Evolutionary conservation across 64 coral and sea anemone genomes (phyloP), one percentile per base, ranked within the genome.

Genomic region (Porites australiensis): DNA sequence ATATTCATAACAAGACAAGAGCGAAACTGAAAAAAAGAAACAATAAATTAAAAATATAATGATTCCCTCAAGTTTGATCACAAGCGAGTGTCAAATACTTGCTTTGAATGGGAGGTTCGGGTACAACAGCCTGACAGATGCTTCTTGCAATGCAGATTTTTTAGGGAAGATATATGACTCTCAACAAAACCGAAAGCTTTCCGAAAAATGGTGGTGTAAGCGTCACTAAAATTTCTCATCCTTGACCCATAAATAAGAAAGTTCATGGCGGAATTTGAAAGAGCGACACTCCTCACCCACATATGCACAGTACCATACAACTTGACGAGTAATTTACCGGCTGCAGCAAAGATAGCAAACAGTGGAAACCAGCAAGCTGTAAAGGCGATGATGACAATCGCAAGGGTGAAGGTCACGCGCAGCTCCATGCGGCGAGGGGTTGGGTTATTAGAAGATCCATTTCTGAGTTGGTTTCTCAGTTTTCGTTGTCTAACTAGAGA

Each of bases 191-290:
- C 27, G 27, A n/a, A 3, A 51, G 18, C 18, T 8, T 77, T 53
- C 6, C 15, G 19, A 6, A 14, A 11, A 64, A 64, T 64, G 6
- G 1, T 5, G 8, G 58, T 3, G 58, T 43, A 64, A 5, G 22
- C 58, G 2, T 82, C 79, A 5, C 58, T 57, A 8, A 82, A 64
- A 15, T 64, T 43, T 2, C 15, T 20, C 79, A 82, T 44, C 15
- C 58, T 82, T 59, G 54, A 64, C 14, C 79, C 79, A 64, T 82
- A 82, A 13, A 82, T 64, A 64, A 64, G 13, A 47, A 82, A 82
- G 79, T 82, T 82, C 23, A 82, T 82, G 58, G 58, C 57, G 16
- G 80, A 51, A 44, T 83, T 83, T 18, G 80, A 83, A 2, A 83
- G 2, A 19, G 62, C 45, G 15, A 83, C 7, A 0, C 60, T 66